A percentile compares a stretch with the other conserved stretches of the same genome.
phyloP scores from a whole-genome alignment of 2,888 invertebrate species.

The Campaea margaritaria region DNA sequence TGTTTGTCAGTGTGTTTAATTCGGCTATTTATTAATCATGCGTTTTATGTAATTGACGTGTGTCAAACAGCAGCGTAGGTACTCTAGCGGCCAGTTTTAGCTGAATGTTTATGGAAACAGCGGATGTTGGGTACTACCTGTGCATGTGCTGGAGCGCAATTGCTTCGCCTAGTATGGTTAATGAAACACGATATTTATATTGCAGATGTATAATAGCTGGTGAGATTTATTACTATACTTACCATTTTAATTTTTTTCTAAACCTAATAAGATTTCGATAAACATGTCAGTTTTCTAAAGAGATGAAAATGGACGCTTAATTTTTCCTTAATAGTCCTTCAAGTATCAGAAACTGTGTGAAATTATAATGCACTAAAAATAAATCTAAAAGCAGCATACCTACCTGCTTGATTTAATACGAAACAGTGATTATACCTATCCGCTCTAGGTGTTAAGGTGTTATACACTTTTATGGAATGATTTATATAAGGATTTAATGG shows the following conservation, averaged over 20 bases:
- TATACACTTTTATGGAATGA: constrained; percentile 36
- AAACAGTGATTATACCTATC: constrained; percentile 18
- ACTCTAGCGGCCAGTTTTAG: constrained; percentile 70
- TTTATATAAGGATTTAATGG: constrained; percentile 50
- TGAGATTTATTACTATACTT: too few relatives aligned
- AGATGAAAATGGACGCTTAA: too few relatives aligned
- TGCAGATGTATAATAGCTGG: too few relatives aligned
- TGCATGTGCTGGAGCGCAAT: constrained; percentile 47
- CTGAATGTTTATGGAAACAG: constrained; percentile 73
- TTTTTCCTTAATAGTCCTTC: too few relatives aligned
- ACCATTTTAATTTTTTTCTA: too few relatives aligned
- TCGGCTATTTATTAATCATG: constrained; percentile 22
- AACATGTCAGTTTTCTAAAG: too few relatives aligned
- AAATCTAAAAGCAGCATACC: not conserved
- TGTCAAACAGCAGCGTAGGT: constrained; percentile 68
- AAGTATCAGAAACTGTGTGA: too few relatives aligned
- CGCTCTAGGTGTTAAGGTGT: constrained; percentile 34
- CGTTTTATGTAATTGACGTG: constrained; percentile 54
- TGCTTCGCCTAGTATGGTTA: constrained; percentile 24
- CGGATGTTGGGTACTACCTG: constrained; percentile 73
- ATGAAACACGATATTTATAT: constrained; percentile 15
- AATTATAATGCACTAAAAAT: not conserved
- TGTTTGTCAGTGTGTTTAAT: constrained; percentile 42
- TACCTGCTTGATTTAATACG: constrained; percentile 10
- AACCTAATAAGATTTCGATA: too few relatives aligned